Evolutionary conservation across 2,113 vertebrate genomes (phyloP).

Genomic region (Corydoras maculifer): DNA sequence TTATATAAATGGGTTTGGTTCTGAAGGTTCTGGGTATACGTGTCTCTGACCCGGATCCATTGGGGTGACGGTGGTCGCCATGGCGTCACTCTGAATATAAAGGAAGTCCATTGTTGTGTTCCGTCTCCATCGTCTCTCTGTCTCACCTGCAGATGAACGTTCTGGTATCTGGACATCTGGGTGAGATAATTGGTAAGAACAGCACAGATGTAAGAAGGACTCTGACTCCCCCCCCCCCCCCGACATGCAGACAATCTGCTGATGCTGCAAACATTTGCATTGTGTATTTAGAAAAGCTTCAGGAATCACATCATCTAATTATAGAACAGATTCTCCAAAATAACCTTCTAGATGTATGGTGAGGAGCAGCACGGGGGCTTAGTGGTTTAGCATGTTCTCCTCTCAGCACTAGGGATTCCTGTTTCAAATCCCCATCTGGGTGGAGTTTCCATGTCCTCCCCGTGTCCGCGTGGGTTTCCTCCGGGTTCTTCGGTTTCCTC

Average conservation of each 20-base stretch:
- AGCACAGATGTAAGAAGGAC: slow-evolving; percentile 70
- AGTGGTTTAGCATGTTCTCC: too few species aligned
- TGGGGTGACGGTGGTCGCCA: too few species aligned
- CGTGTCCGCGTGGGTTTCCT: too few species aligned
- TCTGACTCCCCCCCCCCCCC: slow-evolving; percentile 47
- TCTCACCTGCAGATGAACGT: slow-evolving; percentile 57
- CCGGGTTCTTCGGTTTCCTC: too few species aligned
- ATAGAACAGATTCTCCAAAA: too few species aligned
- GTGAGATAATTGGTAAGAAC: slow-evolving; percentile 72
- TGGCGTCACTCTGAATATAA: not conserved
- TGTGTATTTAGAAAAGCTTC: not conserved
- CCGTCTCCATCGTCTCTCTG: slow-evolving; percentile 23
- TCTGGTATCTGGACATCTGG: slow-evolving; percentile 74
- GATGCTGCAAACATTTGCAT: not conserved
- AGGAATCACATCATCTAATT: not conserved
- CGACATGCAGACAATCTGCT: not conserved
- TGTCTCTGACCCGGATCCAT: too few species aligned
- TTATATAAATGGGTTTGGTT: not conserved
- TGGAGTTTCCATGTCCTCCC: too few species aligned
- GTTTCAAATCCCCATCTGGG: too few species aligned
- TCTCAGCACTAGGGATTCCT: too few species aligned
- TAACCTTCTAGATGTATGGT: too few species aligned
- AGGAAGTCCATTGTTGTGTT: slow-evolving; percentile 25
- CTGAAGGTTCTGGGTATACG: too few species aligned
- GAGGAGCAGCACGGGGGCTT: too few species aligned